Conservation (phyloP, 1,140 invertebrate species). For the Drosophila athabasca region DNA sequence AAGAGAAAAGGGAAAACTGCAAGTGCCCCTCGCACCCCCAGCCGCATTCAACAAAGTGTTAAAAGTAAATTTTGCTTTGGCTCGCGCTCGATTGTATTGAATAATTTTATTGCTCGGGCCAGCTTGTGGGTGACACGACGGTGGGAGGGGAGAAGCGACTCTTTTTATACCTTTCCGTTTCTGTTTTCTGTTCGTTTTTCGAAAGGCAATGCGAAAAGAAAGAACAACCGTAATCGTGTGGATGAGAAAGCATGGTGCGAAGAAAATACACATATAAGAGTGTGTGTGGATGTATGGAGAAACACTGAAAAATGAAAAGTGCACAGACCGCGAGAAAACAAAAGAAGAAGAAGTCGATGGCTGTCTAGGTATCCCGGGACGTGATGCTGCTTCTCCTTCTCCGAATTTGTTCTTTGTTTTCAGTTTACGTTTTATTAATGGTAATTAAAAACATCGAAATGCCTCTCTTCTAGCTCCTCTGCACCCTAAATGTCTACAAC, state of each 20-base stretch:
- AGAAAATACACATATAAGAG: slow-evolving; percentile 33
- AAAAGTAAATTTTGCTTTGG: slow-evolving; percentile 45
- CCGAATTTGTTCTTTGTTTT: too few relatives aligned
- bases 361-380: slow-evolving; percentile 3
- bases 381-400: too few relatives aligned
- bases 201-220: slow-evolving; percentile 61
- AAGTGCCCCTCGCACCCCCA: slow-evolving; percentile 32
- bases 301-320: slow-evolving; percentile 40
- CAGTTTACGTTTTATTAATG: background rate
- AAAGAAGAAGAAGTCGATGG: slow-evolving; percentile 33
- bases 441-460: too few relatives aligned
- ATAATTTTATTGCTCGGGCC: slow-evolving; percentile 62
- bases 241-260: slow-evolving; percentile 34
- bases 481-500: too few relatives aligned
- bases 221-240: slow-evolving; percentile 73
- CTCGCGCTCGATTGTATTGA: slow-evolving; percentile 67
- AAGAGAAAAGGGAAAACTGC: slow-evolving; percentile 40
- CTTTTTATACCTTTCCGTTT: slow-evolving; percentile 51
- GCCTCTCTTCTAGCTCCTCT: too few relatives aligned
- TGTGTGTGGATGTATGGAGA: slow-evolving; percentile 30
- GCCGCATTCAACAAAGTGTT: slow-evolving; percentile 22
- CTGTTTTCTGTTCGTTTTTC: slow-evolving; percentile 59
- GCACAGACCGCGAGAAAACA: slow-evolving; percentile 22
- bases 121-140: slow-evolving; percentile 37
- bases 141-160: slow-evolving; percentile 28